Base-by-base conservation (phyloP, 2,113 vertebrate genomes). In the Mungos mungo region DNA sequence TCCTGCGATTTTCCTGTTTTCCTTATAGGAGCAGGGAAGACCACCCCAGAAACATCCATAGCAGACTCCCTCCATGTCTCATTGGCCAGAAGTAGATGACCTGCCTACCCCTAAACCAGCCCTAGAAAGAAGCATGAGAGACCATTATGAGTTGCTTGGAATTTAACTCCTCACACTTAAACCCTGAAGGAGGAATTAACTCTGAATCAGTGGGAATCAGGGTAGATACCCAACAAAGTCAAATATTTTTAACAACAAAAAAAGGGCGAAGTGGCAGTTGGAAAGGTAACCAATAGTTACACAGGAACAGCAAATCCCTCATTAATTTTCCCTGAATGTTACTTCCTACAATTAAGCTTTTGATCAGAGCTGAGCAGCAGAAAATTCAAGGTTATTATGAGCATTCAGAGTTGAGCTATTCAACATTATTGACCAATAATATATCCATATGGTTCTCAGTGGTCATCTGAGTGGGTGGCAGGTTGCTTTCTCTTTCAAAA, bases 331-430 rank as follows among this genome's bases (percentile, higher is more conserved):
- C 27, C 50, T 68, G 21, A 60, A 33, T 86, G 23, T 35, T 88
- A 33, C n/a, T 80, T 76, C 41, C 80, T 84, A 83, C 93, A 76
- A 69, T 27, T 45, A 81, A 93, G 27, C 35, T 92, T 92, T 86
- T 76, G 31, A 29, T 95, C 65, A 71, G 66, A 88, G 80, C 81
- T 9, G 23, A 93, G 60, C 74, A 76, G 25, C 52, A 41, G 57
- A 47, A 29, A 89, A 50, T 71, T 63, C 15, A 84, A 82, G 35
- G 35, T 60, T 57, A n/a, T 87, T 84, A 60, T 47, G 60, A 79
- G 31, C 47, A 84, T 21, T 63, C 29, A 38, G 2, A 68, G 31
- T 85, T 87, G 7, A 81, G 33, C 16, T 80, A 8, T 71, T 92
- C 12, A 74, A 65, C 35, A 50, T 38, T 71, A 2, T 65, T 68